Base-by-base conservation (phyloP, 2,888 invertebrate genomes). In the Trissolcus brochymenae region DNA sequence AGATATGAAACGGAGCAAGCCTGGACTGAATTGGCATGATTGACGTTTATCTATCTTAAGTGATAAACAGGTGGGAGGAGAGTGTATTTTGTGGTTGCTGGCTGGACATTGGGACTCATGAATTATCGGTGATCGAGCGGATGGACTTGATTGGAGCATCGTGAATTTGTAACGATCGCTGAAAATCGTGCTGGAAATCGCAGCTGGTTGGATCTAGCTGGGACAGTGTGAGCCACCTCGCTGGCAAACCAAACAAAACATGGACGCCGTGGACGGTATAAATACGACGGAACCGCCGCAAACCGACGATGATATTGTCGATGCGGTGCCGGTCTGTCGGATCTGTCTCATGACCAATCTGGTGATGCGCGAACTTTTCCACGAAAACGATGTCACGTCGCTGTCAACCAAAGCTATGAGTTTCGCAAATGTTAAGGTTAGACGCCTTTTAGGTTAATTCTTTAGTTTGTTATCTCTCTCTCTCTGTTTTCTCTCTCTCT, bases 391-490 rank as follows among this genome's bases (percentile, higher is more conserved):
- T 25, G 83, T 83, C 62, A 76, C 82, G 4, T 84, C 85, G 0
- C 79, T 88, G 13, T 86, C 89, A 4, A 76, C 83, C 4, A 89
- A 88, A 73, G 87, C 85, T 13, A 89, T 89, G 89, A 87, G 85
- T 70, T 86, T 88, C 51, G 83, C 87, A 51, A 88, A 83, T 61
- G 87, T 88, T 81, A 89, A 89, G 89, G 89, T 89, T 87, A 86
- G 88, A 83, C 43, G 61, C 57, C 35, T 65, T 50, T 0, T 46
- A 73, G 65, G 73, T 73, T 73, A 66, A 56, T 7, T 46, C 46
- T 19, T 1, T 35, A 43, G 4, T 43, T 14, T n/a, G 46, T 35
- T 17, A 9, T 55, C 13, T 9, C 16, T 25, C 6, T 35, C 11
- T 25, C 1, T 29, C 49, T 49, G 13, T 29, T 13, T 59, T 6